Evolutionary conservation across 1,140 invertebrate genomes (phyloP), one percentile per base, ranked within the genome.

Genomic region (Dryas iulia): DNA sequence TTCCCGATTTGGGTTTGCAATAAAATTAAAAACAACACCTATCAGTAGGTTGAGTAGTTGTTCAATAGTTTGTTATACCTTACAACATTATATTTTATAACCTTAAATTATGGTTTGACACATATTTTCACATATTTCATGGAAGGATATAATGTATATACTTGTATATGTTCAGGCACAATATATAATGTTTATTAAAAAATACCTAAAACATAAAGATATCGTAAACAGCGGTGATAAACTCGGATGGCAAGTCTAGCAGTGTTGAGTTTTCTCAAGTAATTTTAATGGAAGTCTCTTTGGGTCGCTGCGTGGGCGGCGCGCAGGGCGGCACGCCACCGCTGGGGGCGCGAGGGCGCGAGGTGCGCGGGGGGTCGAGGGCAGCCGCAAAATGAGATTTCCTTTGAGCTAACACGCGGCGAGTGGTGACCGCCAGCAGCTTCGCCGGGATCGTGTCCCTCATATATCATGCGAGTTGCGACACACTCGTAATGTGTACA

Each of bases 331-430:
- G 39, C 39, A 18, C 8, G 18, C 18, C 6, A 7, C 14, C 6
- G 39, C 6, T 8, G 57, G 66, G 59, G 72, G 63, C 61, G 54
- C 52, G 60, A 61, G 74, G 78, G 74, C 65, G n/a, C n/a, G n/a
- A n/a, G n/a, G n/a, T n/a, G n/a, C n/a, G 66, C 57, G 57, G 66
- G 56, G 72, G 65, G 62, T 35, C 39, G 62, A 65, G 74, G 79
- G 75, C 66, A 76, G 72, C 66, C 74, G 79, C 81, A 78, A 89
- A 90, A 90, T 90, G 86, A 87, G 85, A 90, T 90, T 90, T 90
- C 85, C 87, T 90, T 89, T 89, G 87, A 90, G 82, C 77, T 72
- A 62, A 72, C 73, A 76, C 74, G 70, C 72, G 71, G 73, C 69
- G 62, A 70, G 71, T 74, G 77, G 79, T 86, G 77, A 83, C 84